phyloP scores from a whole-genome alignment of 2,113 vertebrate species.

The Paratilapia polleni region DNA sequence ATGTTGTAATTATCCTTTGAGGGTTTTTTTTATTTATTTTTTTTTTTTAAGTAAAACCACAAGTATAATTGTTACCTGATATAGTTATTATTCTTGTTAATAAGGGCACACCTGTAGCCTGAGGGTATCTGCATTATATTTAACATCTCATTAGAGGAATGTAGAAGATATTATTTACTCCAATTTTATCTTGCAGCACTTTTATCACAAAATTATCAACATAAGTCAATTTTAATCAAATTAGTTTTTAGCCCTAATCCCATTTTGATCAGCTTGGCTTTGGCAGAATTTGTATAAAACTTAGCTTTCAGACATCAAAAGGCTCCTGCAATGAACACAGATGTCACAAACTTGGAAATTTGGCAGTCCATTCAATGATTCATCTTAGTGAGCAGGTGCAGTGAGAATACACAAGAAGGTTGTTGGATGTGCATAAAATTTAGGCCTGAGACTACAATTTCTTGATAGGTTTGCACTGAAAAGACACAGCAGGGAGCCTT shows the following conservation, averaged over 20 bases:
- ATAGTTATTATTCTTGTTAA: neutral
- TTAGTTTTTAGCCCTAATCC: neutral
- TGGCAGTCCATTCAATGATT: constrained; percentile 15
- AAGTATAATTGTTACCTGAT: constrained; percentile 29
- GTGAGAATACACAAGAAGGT: neutral
- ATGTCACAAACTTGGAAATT: constrained; percentile 36
- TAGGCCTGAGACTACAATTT: neutral
- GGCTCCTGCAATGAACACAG: constrained; percentile 32
- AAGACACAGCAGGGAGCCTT: neutral
- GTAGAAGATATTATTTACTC: neutral
- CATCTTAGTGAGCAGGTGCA: constrained; percentile 31
- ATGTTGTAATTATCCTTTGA: constrained; percentile 47
- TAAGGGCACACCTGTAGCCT: neutral
- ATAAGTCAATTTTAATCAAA: neutral
- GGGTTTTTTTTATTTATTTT: constrained; percentile 11
- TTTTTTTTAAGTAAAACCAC: constrained; percentile 4
- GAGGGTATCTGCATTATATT: neutral
- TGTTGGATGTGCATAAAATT: constrained; percentile 1
- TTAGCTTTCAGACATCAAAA: constrained; percentile 33
- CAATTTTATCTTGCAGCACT: neutral
- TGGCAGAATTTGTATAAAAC: constrained; percentile 19
- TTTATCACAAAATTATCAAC: constrained; percentile 10
- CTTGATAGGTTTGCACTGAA: neutral
- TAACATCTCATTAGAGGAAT: neutral
- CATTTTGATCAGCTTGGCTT: constrained; percentile 14